Evolutionary conservation across 2,113 vertebrate species (phyloP).

Genomic region (Scatophagus argus): DNA sequence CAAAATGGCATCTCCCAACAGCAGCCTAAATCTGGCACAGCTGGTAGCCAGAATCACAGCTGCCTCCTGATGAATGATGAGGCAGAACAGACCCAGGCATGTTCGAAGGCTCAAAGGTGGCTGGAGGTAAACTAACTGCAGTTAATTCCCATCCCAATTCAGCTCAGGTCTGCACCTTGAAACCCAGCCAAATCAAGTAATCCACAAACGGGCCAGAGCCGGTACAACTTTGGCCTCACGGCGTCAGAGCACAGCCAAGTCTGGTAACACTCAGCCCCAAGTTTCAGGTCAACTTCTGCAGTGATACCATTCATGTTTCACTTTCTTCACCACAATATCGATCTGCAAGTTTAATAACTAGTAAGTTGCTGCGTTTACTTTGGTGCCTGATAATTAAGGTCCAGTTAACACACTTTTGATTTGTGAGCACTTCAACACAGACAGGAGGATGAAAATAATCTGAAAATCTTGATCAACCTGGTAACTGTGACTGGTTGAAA

Average conservation of each 20-base stretch:
- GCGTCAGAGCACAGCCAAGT: background rate
- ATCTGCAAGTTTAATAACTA: background rate
- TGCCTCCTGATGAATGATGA: conserved; percentile 24
- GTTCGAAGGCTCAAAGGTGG: conserved; percentile 5
- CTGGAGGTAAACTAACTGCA: conserved; percentile 21
- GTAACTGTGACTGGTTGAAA: background rate
- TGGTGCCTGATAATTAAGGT: background rate
- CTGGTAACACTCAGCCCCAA: background rate
- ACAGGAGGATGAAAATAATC: too few species aligned
- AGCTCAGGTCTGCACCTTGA: conserved; percentile 10
- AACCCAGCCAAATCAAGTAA: background rate
- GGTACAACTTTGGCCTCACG: conserved; percentile 1
- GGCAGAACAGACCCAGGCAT: background rate
- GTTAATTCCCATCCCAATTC: conserved; percentile 1
- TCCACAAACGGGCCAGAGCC: background rate
- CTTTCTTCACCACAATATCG: background rate
- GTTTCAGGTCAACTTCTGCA: conserved; percentile 1
- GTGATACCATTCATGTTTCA: background rate
- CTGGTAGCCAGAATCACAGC: conserved; percentile 2
- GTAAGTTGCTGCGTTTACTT: background rate
- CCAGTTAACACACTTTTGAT: background rate
- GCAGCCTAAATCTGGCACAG: conserved; percentile 17
- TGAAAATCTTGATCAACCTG: too few species aligned
- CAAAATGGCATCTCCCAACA: conserved; percentile 2
- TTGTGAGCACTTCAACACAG: too few species aligned